A percentile compares a stretch with the other conserved stretches of the same genome.
Conservation (phyloP, 2,113 vertebrate genomes). For the Cyanistes caeruleus region DNA sequence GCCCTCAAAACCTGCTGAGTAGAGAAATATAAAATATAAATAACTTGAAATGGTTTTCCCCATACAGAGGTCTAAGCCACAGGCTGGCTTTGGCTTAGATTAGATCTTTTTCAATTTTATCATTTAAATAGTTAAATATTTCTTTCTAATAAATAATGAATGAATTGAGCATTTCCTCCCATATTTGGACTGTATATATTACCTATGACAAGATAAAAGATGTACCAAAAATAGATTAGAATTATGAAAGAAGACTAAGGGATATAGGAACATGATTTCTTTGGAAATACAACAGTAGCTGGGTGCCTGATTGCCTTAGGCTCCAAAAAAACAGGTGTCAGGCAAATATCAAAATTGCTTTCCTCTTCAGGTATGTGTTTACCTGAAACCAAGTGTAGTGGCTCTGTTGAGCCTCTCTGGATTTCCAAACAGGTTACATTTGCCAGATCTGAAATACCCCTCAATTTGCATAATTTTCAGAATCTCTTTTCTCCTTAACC, state of each 20-base stretch:
- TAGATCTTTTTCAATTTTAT: background rate
- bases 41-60: background rate
- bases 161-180: background rate
- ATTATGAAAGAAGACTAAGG: background rate
- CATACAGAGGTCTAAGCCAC: background rate
- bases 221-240: background rate
- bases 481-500: background rate
- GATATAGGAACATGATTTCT: background rate
- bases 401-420: background rate
- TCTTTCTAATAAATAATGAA: background rate
- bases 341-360: background rate
- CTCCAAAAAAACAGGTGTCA: background rate
- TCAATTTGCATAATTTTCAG: background rate
- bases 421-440: background rate
- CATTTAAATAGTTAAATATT: background rate
- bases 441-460: background rate
- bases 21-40: constrained; percentile 1
- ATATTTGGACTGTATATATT: background rate
- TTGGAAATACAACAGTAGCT: background rate
- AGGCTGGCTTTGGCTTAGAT: background rate
- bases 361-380: background rate
- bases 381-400: background rate
- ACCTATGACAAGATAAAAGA: background rate
- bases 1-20: background rate
- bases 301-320: background rate